Conservation (phyloP, 2,888 invertebrate species). For the Sinohyriopsis cumingii region DNA sequence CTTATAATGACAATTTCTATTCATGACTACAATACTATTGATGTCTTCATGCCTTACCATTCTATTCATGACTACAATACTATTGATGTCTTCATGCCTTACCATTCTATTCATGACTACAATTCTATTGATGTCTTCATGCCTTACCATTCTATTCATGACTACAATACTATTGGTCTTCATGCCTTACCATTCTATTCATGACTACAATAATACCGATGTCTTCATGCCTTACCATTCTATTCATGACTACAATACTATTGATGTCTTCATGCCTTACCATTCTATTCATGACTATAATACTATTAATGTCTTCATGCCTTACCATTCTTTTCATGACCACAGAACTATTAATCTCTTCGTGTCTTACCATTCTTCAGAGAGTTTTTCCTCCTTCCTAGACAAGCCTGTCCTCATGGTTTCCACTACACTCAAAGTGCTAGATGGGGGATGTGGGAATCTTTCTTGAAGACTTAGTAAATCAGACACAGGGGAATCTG, state of each 20-base stretch:
- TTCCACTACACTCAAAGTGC: conserved; percentile 50
- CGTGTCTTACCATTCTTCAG: conserved; percentile 60
- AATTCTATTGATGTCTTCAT: no score
- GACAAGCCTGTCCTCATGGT: conserved; percentile 49
- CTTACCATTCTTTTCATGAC: no score
- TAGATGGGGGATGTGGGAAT: conserved; percentile 58
- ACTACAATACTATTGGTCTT: no score
- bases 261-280: conserved; percentile 27
- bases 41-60: conserved; percentile 43
- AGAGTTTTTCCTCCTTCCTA: conserved; percentile 58
- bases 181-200: no score
- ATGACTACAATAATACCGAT: no score
- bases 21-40: no score
- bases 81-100: no score
- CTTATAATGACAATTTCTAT: no score
- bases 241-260: no score
- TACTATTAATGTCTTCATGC: no score
- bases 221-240: conserved; percentile 43
- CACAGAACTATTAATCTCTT: no score
- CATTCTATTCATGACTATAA: conserved; percentile 37
- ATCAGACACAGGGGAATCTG: conserved; percentile 50
- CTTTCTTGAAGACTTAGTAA: conserved; percentile 23
- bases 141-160: conserved; percentile 62
- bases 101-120: no score
- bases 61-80: conserved; percentile 18